Conservation (phyloP, 2,797 vertebrate species). For the Hyperoplus lanceolatus region DNA sequence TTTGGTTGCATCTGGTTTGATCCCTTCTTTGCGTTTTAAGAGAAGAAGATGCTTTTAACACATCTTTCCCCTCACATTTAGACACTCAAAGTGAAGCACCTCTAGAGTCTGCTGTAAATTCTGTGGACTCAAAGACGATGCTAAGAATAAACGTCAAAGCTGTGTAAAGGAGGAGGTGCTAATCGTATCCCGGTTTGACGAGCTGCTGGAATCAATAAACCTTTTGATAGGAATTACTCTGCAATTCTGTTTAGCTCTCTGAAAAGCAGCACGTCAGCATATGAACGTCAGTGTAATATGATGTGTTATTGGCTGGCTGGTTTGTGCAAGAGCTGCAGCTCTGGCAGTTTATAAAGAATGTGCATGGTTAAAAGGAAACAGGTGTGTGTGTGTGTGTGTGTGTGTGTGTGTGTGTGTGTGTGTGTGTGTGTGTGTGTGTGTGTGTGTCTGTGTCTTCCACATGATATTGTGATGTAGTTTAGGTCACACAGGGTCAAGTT, state of each 20-base stretch:
- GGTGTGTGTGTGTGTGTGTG: constrained; percentile 42
- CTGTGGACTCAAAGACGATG: not conserved
- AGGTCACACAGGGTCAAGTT: not conserved
- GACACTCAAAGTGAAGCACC: not conserved
- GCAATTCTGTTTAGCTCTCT: constrained; percentile 25
- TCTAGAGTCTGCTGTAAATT: not conserved
- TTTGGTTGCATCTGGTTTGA: not conserved
- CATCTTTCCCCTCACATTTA: not conserved
- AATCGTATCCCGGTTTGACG: constrained; percentile 21
- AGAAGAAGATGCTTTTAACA: not conserved
- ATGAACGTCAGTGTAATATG: constrained; percentile 61
- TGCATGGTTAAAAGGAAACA: constrained; percentile 71
- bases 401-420: too few species aligned
- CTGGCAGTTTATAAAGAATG: constrained; percentile 71
- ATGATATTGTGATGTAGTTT: not conserved
- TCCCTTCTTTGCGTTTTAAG: not conserved
- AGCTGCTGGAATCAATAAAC: constrained; percentile 40
- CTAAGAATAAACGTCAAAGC: not conserved
- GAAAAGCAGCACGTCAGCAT: constrained; percentile 43
- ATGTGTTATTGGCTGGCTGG: constrained; percentile 54
- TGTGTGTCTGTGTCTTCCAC: not conserved
- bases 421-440: constrained; percentile 4
- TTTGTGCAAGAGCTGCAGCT: constrained; percentile 58
- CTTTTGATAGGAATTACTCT: constrained; percentile 11
- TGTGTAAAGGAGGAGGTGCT: not conserved